Evolutionary conservation across 2,888 invertebrate species (phyloP), one percentile per base, ranked within the genome.

Genomic region (Drosophila atripex): DNA sequence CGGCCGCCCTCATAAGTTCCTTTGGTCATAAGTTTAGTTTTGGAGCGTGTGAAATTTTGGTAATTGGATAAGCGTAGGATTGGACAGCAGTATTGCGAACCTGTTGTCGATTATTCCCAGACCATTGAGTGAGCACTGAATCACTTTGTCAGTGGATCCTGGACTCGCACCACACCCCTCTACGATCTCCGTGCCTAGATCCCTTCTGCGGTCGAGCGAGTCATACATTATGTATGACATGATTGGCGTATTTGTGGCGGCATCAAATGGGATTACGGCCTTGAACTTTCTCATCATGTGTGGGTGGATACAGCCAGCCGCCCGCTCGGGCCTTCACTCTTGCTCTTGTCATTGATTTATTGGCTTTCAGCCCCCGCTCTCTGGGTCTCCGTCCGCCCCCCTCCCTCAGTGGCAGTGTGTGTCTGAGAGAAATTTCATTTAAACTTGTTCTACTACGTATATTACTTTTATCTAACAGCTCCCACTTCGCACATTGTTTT

Each of bases 211-310:
- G 45, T n/a, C 46, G 23, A 47, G 32, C 46, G 45, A 53, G 56
- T 58, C 69, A 72, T 79, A 74, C 71, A 82, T 86, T 80, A 82
- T 86, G 75, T 75, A 82, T 80, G 73, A 84, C 72, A 77, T 77
- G 86, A 82, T 82, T 82, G 80, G 80, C 80, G 77, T 73, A 86
- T 80, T 80, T 80, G 79, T 68, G 80, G 77, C 75, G 86, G 77
- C 83, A 77, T 82, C 78, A 83, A 83, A 75, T 86, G 71, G 78
- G 80, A 83, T 86, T 86, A 74, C 51, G 84, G 73, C 80, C 80
- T 83, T 82, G 80, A 82, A 86, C 86, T 82, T 86, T 82, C 59
- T 61, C 57, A 50, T 55, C 21, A 41, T 43, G 43, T 43, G 43
- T 43, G 43, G 43, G 43, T 43, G 43, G 43, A 28, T 28, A 35